phyloP scores from a whole-genome alignment of 2,888 invertebrate species.

The Seira ritae region DNA sequence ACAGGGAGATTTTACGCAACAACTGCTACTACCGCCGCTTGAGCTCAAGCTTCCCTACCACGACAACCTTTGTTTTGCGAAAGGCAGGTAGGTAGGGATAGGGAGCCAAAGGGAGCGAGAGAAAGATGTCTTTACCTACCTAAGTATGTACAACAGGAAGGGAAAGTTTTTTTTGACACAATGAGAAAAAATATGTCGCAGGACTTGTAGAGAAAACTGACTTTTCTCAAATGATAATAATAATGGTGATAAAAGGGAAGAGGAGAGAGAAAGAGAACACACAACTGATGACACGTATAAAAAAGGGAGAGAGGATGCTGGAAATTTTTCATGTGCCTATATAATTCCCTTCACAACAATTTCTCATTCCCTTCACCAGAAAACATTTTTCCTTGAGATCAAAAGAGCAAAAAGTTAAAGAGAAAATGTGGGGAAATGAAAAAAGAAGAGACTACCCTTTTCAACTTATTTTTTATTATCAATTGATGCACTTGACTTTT shows the following conservation, averaged over 20 bases:
- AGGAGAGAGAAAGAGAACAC: neutral
- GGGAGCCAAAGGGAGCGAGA: neutral
- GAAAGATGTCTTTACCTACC: neutral
- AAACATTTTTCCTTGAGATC: neutral
- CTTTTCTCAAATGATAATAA: neutral
- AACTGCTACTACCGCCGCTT: neutral
- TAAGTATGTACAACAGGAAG: no score
- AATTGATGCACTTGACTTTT: no score
- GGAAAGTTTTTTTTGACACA: neutral
- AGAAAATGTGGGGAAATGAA: no score
- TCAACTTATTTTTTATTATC: no score
- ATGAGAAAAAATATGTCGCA: neutral
- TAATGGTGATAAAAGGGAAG: neutral
- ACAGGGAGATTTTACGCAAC: conserved; percentile 16
- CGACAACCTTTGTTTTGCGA: no score
- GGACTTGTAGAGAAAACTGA: neutral
- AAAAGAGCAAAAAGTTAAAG: no score
- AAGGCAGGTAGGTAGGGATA: neutral
- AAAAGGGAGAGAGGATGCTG: no score
- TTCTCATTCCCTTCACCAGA: neutral
- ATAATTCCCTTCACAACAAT: neutral
- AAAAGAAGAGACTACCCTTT: no score
- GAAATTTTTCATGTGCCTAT: no score
- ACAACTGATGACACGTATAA: neutral
- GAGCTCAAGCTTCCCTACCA: no score